phyloP scores from a whole-genome alignment of 2,797 vertebrate species.

The Scarus forsteni region DNA sequence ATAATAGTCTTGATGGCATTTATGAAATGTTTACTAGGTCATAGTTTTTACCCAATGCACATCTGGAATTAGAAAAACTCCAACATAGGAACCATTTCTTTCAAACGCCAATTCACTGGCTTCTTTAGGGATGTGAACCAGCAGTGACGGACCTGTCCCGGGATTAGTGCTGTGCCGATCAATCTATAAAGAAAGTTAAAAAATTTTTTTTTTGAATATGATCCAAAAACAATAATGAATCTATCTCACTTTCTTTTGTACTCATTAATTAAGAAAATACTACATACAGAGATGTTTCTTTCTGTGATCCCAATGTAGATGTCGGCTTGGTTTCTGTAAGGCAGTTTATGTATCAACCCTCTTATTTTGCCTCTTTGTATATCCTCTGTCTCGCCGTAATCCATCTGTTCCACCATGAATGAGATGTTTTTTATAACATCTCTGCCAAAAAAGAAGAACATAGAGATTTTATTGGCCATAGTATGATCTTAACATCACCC shows the following conservation, averaged over 20 bases:
- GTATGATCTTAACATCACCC: neutral
- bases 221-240: neutral
- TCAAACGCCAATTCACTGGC: slow-evolving; percentile 18
- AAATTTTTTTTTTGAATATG: neutral
- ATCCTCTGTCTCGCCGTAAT: neutral
- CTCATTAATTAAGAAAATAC: neutral
- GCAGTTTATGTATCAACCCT: slow-evolving; percentile 47
- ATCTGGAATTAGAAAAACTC: slow-evolving; percentile 37
- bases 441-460: slow-evolving; percentile 33
- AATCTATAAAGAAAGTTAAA: slow-evolving; percentile 16
- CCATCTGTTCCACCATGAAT: rapidly evolving
- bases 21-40: too few relatives aligned
- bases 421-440: slow-evolving; percentile 7
- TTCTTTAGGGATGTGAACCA: slow-evolving; percentile 38
- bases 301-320: slow-evolving; percentile 4
- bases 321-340: neutral
- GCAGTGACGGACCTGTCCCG: rapidly evolving
- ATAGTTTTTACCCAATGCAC: slow-evolving; percentile 27
- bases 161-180: rapidly evolving
- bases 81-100: slow-evolving; percentile 21
- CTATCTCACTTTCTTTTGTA: neutral
- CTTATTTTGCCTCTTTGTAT: slow-evolving; percentile 19
- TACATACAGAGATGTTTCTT: slow-evolving; percentile 20
- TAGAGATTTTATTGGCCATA: neutral
- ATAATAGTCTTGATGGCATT: too few relatives aligned